phyloP scores from a whole-genome alignment of 2,888 invertebrate genomes.

The Cenopis cana region DNA sequence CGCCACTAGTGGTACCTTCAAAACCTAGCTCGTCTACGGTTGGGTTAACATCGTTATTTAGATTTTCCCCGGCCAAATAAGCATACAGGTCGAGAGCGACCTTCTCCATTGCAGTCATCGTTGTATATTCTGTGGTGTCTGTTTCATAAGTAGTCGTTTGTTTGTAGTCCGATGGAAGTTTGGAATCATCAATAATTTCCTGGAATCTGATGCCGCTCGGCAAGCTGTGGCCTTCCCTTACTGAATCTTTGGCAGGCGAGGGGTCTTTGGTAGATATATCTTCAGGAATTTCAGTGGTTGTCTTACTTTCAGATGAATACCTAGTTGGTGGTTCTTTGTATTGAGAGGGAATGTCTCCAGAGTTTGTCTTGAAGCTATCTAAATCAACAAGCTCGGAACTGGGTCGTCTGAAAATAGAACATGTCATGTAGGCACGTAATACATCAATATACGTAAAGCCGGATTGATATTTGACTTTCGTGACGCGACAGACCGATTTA shows the following conservation, averaged over 20 bases:
- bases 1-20: conserved; percentile 72
- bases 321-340: conserved; percentile 79
- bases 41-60: conserved; percentile 84
- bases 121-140: conserved; percentile 86
- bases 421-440: conserved; percentile 11
- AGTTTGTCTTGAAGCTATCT: conserved; percentile 91
- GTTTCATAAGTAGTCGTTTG: conserved; percentile 74
- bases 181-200: conserved; percentile 75
- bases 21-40: conserved; percentile 66
- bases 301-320: conserved; percentile 79
- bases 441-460: background rate
- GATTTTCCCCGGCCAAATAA: conserved; percentile 88
- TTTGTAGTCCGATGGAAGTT: conserved; percentile 73
- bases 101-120: conserved; percentile 90
- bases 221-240: conserved; percentile 75
- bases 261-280: conserved; percentile 63
- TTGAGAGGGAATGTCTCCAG: conserved; percentile 83
- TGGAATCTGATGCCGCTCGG: conserved; percentile 71
- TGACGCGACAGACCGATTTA: no score
- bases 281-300: conserved; percentile 85
- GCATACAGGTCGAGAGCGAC: conserved; percentile 93
- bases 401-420: conserved; percentile 85
- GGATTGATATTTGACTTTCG: no score
- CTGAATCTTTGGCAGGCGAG: conserved; percentile 66
- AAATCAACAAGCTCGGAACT: conserved; percentile 93